A percentile compares a stretch with the other conserved stretches of the same genome.
Conservation (phyloP, 2,888 invertebrate genomes). For the Polylopha cassiicola region DNA sequence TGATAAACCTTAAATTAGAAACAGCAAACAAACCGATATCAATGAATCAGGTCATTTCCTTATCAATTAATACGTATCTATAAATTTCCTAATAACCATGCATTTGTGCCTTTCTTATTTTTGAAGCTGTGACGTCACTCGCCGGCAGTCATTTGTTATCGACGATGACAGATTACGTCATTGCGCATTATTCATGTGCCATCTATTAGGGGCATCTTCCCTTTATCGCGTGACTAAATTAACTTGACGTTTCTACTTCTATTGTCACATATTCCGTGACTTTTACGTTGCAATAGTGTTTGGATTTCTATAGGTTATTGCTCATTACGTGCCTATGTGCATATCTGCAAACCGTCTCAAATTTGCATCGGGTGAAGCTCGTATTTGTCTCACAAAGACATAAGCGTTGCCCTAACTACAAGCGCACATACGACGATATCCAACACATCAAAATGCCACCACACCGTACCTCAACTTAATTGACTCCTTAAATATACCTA, state of each 20-base stretch:
- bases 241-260: too few relatives aligned
- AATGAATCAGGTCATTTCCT: too few relatives aligned
- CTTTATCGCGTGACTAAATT: slow-evolving; percentile 14
- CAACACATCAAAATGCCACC: slow-evolving; percentile 62
- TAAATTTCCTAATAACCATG: too few relatives aligned
- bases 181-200: slow-evolving; percentile 29
- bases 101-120: slow-evolving; percentile 23
- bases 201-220: slow-evolving; percentile 18
- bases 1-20: slow-evolving; percentile 1
- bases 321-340: too few relatives aligned
- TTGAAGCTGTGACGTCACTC: slow-evolving; percentile 32
- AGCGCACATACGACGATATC: slow-evolving; percentile 63
- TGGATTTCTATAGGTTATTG: too few relatives aligned
- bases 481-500: slow-evolving; percentile 33
- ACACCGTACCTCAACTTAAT: slow-evolving; percentile 55
- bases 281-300: too few relatives aligned
- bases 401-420: slow-evolving; percentile 41
- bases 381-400: slow-evolving; percentile 54
- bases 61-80: too few relatives aligned
- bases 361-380: slow-evolving; percentile 33
- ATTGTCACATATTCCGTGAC: too few relatives aligned
- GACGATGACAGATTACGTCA: slow-evolving; percentile 34
- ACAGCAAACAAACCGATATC: not conserved
- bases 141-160: slow-evolving; percentile 30
- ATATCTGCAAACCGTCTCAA: too few relatives aligned